Evolutionary conservation across 2,797 vertebrate species (phyloP).

Genomic region (Lepilemur ruficaudatus): DNA sequence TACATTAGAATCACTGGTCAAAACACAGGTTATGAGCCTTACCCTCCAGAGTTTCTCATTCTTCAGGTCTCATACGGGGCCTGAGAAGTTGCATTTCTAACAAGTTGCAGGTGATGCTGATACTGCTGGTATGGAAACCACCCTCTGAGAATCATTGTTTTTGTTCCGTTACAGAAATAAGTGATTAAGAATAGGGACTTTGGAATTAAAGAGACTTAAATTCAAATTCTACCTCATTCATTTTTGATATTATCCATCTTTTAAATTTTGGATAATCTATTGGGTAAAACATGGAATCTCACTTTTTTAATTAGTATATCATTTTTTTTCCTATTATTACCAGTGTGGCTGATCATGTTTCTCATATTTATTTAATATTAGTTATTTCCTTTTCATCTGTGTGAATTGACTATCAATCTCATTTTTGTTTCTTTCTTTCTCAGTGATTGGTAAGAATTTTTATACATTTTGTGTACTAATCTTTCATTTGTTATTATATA

Average conservation of each 20-base stretch:
- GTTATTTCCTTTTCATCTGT: not conserved
- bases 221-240: not conserved
- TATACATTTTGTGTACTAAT: not conserved
- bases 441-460: not conserved
- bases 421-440: conserved; percentile 30
- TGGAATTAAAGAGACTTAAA: not conserved
- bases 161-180: not conserved
- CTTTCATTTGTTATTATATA: not conserved
- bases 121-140: not conserved
- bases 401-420: not conserved
- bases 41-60: not conserved
- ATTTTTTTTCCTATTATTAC: not conserved
- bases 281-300: not conserved
- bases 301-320: not conserved
- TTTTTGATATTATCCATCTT: not conserved
- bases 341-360: not conserved
- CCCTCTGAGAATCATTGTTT: not conserved
- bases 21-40: not conserved
- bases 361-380: not conserved
- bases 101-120: not conserved
- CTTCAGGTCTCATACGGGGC: not conserved
- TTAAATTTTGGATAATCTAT: not conserved
- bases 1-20: not conserved
- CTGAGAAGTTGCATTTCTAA: not conserved
- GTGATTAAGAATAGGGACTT: not conserved